Evolutionary conservation across 2,113 vertebrate genomes (phyloP).

Genomic region (Pipa parva): DNA sequence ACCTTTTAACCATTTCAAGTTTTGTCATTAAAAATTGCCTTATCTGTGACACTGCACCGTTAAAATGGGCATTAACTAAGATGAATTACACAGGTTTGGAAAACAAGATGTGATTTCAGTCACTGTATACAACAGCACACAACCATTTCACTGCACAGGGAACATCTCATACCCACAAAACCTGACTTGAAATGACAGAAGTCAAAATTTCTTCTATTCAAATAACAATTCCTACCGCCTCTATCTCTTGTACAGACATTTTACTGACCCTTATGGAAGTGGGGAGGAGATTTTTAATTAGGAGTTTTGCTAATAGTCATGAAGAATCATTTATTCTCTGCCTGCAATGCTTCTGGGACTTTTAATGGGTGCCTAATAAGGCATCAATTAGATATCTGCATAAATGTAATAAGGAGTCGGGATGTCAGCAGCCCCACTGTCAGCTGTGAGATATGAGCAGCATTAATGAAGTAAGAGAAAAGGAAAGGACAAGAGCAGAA

Average conservation of each 20-base stretch:
- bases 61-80: too few species aligned
- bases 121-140: too few species aligned
- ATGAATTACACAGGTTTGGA: too few species aligned
- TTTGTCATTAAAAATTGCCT: too few species aligned
- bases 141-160: background rate
- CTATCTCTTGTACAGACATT: background rate
- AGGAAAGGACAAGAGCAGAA: background rate
- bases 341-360: slow-evolving; percentile 30
- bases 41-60: too few species aligned
- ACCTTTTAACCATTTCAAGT: too few species aligned
- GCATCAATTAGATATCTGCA: slow-evolving; percentile 36
- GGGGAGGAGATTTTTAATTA: slow-evolving; percentile 36
- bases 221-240: background rate
- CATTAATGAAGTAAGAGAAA: background rate
- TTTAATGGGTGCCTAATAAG: slow-evolving; percentile 36
- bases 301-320: slow-evolving; percentile 36
- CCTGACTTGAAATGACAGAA: background rate
- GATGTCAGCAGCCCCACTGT: slow-evolving; percentile 9
- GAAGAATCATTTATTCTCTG: slow-evolving; percentile 31
- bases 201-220: background rate
- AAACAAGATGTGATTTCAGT: too few species aligned
- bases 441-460: slow-evolving; percentile 12
- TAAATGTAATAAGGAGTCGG: slow-evolving; percentile 27
- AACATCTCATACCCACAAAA: background rate
- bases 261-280: slow-evolving; percentile 22